A percentile compares a stretch with the other conserved stretches of the same genome.
These are phyloP conservation scores for Onychomys leucogaster DNA, from an alignment of 2,797 vertebrate species.

Conservation along the genomic window DNA sequence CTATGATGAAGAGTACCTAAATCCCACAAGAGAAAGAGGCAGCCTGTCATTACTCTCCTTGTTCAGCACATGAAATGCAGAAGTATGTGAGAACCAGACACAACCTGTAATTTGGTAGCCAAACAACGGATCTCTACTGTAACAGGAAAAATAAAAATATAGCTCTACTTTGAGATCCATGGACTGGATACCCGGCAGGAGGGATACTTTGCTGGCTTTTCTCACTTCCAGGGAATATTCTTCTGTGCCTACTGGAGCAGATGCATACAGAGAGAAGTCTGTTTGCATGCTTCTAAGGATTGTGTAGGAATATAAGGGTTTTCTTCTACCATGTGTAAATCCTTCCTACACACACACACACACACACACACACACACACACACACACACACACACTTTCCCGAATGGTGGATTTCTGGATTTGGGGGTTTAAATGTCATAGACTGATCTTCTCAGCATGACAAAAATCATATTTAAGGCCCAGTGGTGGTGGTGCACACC, in stretches of 20 bases:
- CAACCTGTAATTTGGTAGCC: constrained; percentile 83
- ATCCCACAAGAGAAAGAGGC: constrained; percentile 78
- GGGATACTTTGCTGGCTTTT: constrained; percentile 66
- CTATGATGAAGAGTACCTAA: constrained; percentile 81
- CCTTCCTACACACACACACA: not conserved
- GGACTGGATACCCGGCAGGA: constrained; percentile 53
- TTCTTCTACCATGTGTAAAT: not conserved
- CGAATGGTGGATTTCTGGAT: not conserved
- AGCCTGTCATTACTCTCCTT: constrained; percentile 82
- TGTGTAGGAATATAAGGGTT: not conserved
- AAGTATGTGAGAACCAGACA: constrained; percentile 80
- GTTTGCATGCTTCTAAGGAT: not conserved
- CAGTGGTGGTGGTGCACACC: too few relatives aligned
- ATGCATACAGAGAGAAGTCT: not conserved
- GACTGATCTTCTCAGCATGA: not conserved
- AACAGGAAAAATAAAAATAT: constrained; percentile 82
- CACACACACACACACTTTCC: not conserved
- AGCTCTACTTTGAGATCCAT: constrained; percentile 74
- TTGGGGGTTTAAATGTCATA: not conserved
- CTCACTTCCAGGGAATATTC: constrained; percentile 57
- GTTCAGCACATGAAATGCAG: constrained; percentile 79
- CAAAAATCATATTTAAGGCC: not conserved
- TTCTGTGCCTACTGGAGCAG: not conserved
- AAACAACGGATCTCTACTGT: constrained; percentile 79
- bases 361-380: not conserved